These are phyloP conservation scores for Alca torda DNA, from an alignment of 2,797 vertebrate genomes.

Conservation along the genomic window DNA sequence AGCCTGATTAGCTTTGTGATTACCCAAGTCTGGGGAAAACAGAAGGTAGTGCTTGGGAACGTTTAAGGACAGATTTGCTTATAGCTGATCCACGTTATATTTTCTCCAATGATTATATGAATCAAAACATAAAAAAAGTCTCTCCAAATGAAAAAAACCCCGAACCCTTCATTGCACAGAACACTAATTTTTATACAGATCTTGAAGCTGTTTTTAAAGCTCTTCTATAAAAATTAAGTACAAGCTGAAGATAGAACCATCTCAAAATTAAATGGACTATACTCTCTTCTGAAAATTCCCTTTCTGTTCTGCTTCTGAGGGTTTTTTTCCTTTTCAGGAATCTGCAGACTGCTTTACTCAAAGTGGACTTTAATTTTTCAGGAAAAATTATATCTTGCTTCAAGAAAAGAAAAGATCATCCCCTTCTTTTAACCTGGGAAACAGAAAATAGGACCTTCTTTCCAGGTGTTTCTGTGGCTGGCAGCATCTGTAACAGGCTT, in stretches of 20 bases:
- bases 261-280: not conserved
- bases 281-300: not conserved
- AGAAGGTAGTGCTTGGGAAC: not conserved
- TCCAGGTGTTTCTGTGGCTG: fast-evolving
- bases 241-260: not conserved
- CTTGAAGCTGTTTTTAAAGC: not conserved
- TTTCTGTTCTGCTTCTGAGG: not conserved
- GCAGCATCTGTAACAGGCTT: not conserved
- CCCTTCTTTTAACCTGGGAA: not conserved
- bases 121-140: not conserved
- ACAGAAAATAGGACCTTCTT: not conserved
- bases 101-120: not conserved
- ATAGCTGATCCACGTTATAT: not conserved
- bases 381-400: not conserved
- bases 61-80: not conserved
- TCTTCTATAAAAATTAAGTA: not conserved
- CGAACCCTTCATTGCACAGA: slow-evolving; percentile 7
- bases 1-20: not conserved
- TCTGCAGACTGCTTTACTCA: not conserved
- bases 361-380: not conserved
- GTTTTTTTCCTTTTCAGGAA: not conserved
- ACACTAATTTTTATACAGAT: not conserved
- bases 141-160: not conserved
- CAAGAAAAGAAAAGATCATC: not conserved
- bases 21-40: not conserved